Evolutionary conservation across 2,888 invertebrate species (phyloP), one percentile per base, ranked within the genome.

Genomic region (Tyria jacobaeae): DNA sequence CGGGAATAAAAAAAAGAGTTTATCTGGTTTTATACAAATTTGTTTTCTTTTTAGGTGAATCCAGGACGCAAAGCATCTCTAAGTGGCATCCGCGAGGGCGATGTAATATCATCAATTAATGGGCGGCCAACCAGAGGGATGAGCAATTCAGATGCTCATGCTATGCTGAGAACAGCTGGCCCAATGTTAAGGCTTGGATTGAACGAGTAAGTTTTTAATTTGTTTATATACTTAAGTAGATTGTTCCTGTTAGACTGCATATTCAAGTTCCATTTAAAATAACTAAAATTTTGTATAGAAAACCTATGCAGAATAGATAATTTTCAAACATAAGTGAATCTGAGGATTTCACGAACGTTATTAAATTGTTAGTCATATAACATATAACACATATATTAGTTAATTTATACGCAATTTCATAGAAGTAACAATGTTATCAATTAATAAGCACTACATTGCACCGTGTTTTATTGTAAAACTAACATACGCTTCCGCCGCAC

Each of bases 1-100:
- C n/a, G n/a, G n/a, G n/a, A n/a, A n/a, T n/a, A n/a, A n/a, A n/a
- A n/a, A n/a, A n/a, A n/a, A n/a, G n/a, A n/a, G n/a, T n/a, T n/a
- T n/a, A n/a, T n/a, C n/a, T n/a, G n/a, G n/a, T n/a, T n/a, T n/a
- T n/a, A n/a, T n/a, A 55, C 50, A 57, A 41, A 31, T 10, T 9
- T 35, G 52, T 55, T 53, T 15, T 71, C 57, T 53, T 95, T 96
- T 58, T 95, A 97, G 97, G 97, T 97, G 78, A 97, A 97, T 89
- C 97, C 97, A 12, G 97, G 97, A 59, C 96, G 97, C 79, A 97
- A 97, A 86, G 97, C 97, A n/a, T 96, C 97, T 35, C 92, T 96
- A 76, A 95, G 96, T 81, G 97, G 97, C 9, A 95, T 97, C 60
- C 91, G 97, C 58, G 97, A 97, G 85, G 97, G 97, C 41, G 97